Evolutionary conservation across 2,797 vertebrate genomes (phyloP).

Genomic region (Phrynocephalus forsythii): DNA sequence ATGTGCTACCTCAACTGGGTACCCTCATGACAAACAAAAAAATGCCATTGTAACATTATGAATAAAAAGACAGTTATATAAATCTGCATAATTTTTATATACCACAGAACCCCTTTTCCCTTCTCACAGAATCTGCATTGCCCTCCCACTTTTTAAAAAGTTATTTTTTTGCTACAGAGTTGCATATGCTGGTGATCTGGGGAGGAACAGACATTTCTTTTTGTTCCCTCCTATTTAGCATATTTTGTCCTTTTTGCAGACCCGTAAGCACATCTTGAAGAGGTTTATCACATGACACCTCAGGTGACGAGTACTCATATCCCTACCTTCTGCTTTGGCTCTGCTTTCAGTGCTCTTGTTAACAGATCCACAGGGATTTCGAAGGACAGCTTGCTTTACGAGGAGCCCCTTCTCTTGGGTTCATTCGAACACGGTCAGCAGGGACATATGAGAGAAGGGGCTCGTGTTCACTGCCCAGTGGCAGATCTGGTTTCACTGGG

Average conservation of each 20-base stretch:
- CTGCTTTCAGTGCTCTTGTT: constrained; percentile 65
- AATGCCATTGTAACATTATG: background rate
- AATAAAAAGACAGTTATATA: background rate
- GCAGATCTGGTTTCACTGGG: constrained; percentile 65
- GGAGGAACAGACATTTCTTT: constrained; percentile 44
- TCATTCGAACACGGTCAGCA: constrained; percentile 60
- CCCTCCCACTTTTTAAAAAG: background rate
- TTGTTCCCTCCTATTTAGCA: constrained; percentile 44
- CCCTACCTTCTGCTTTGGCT: constrained; percentile 65
- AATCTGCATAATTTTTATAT: background rate
- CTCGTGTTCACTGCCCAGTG: constrained; percentile 57
- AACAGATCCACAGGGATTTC: constrained; percentile 61
- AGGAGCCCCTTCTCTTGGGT: constrained; percentile 64
- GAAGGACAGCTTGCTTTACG: constrained; percentile 64
- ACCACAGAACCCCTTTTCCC: background rate
- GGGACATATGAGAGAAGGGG: constrained; percentile 54
- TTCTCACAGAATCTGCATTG: background rate
- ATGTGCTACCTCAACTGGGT: background rate
- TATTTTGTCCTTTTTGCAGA: constrained; percentile 59
- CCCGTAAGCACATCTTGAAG: constrained; percentile 46
- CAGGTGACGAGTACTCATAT: constrained; percentile 66
- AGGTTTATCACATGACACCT: constrained; percentile 65
- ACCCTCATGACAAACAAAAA: background rate
- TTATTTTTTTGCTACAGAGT: background rate
- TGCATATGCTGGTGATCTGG: background rate